Base-by-base conservation (phyloP, 2,797 vertebrate species). In the Sebastolobus altivelis region DNA sequence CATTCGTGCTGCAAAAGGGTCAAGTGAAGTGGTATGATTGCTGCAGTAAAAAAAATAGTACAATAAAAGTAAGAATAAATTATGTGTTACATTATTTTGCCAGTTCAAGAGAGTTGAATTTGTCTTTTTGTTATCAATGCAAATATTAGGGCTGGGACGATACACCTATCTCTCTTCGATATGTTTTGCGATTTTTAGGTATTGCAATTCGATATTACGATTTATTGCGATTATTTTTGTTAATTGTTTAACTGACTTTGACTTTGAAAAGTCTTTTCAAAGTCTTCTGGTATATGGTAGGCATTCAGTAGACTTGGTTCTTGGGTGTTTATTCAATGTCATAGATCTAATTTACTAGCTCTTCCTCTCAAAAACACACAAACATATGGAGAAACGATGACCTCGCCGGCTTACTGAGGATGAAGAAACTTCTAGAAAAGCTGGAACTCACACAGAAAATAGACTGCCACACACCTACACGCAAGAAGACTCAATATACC, bases 391-490 rank as follows among this genome's bases (percentile, higher is more conserved):
- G 38, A 52, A 60, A 78, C 12, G 16, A 73, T 18, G 9, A 16
- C 11, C 38, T 52, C n/a, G 69, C 49, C 49, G 61, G 68, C 75
- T 77, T 74, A 16, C 49, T 56, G 29, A 60, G 22, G 67, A 85
- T 27, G 20, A 79, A 40, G 65, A 79, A 79, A 82, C 82, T 77
- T 80, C 49, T 13, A 25, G 46, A 78, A 84, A 74, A 65, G 56
- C 56, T 65, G 0, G 65, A 87, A 76, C 78, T 79, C 40, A 9
- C 2, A 69, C 65, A 71, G 55, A 86, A 85, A 79, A 77, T 56
- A 78, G 69, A 84, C 66, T 58, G 38, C 25, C 25, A 35, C 16
- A 89, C 86, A 58, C 82, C 87, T 86, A 82, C 88, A 78, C 40
- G 4, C 70, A 31, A 55, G 46, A 70, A 60, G 35, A 68, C 33